Evolutionary conservation across 2,888 invertebrate genomes (phyloP), one percentile per base, ranked within the genome.

Genomic region (Macrostomum cliftonense): DNA sequence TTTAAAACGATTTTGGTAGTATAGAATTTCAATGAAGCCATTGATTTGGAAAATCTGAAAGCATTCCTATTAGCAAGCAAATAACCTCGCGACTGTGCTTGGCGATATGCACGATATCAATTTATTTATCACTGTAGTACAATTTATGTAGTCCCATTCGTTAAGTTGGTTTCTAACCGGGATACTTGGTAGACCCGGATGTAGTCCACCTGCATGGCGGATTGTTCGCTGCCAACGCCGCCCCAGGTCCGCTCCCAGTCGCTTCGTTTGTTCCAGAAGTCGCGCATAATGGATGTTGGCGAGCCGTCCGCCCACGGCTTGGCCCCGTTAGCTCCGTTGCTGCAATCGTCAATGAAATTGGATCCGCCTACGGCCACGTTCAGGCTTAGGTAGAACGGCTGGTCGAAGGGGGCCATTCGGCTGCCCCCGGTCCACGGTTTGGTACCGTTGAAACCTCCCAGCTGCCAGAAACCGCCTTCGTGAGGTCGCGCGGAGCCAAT

Each of bases 291-390:
- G 12, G 43, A 47, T 7, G 44, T 21, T 9, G 37, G 13, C 43
- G 49, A 45, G 9, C 36, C 36, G 48, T 54, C 53, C 28, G 19
- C 19, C 54, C 54, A 54, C n/a, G 54, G 54, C 42, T 54, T 54
- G 39, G 13, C 17, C 11, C 28, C 28, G 55, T 1, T 63, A 54
- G 36, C 75, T 64, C 63, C 67, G 50, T 56, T 59, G 7, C 47
- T 49, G 47, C 49, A 52, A n/a, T 21, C 50, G 57, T 84, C 80
- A 0, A 78, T 75, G 62, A 83, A 84, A 60, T 73, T 79, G 50
- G 52, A 55, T 0, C 85, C 85, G 0, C 82, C 85, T 43, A 82
- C 80, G 37, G 81, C 79, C 12, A 85, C 71, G 1, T 83, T 85
- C 44, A 86, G 59, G 1, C 79, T 76, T 21, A 86, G 67, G 66